These are phyloP conservation scores for Chondrosia reniformis DNA, from an alignment of 37 sponge, comb jelly and placozoan species.

Conservation along the genomic window DNA sequence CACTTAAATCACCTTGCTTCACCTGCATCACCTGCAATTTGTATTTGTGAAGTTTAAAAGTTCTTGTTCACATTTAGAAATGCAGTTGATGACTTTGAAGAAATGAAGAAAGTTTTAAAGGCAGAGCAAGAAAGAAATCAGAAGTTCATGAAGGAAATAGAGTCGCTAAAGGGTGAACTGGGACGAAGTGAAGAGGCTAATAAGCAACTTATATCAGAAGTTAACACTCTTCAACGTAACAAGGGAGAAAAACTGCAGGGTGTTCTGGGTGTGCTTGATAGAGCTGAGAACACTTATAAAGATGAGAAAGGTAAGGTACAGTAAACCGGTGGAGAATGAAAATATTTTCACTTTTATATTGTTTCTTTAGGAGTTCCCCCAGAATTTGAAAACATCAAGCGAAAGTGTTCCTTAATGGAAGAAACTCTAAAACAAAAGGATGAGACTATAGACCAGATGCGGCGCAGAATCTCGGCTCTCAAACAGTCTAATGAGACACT, in stretches of 20 bases:
- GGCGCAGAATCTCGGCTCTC: conserved; percentile 44
- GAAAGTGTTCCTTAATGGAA: conserved; percentile 21
- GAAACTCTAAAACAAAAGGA: conserved; percentile 46
- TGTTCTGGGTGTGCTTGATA: neutral
- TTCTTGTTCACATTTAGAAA: too few species aligned
- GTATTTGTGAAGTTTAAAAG: too few species aligned
- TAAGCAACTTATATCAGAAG: conserved; percentile 14
- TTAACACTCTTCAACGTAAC: neutral
- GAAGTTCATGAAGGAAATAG: neutral
- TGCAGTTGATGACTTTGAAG: neutral
- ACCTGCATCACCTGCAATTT: conserved; percentile 11
- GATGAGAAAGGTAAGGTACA: conserved; percentile 1
- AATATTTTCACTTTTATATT: neutral
- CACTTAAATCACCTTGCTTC: too few species aligned
- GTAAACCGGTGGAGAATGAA: neutral
- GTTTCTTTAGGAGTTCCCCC: too few species aligned
- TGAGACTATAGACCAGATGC: conserved; percentile 33
- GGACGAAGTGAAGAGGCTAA: conserved; percentile 9
- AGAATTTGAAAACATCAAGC: conserved; percentile 37
- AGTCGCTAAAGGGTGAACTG: conserved; percentile 1
- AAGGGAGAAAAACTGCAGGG: conserved; percentile 7
- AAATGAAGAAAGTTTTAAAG: neutral
- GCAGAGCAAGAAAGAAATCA: neutral
- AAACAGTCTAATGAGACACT: conserved; percentile 57
- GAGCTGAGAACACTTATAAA: neutral